Base-by-base conservation (phyloP, 30 jellyfish, hydroid and myxozoan species). In the Turritopsis dohrnii region DNA sequence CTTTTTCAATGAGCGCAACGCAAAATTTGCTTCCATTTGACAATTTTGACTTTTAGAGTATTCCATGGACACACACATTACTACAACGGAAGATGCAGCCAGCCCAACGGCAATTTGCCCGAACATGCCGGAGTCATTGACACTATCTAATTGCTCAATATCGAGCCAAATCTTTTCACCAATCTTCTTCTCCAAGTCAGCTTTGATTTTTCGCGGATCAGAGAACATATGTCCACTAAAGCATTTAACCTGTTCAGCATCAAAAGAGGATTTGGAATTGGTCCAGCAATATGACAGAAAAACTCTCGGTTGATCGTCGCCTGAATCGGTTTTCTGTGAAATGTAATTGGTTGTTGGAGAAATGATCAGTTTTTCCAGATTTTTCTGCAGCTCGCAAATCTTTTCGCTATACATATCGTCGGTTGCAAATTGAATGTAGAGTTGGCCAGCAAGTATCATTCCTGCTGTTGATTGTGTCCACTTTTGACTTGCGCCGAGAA, bases 381-480 rank as follows among this genome's bases (percentile, higher is more conserved):
- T 66, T 26, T 66, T 66, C 17, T 66, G 76, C 28, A 66, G 76
- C 29, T 66, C 76, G 17, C 5, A n/a, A 4, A 66, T 22, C 17
- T 66, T 66, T 17, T 66, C 17, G 17, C 17, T 26, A 17, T 66
- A 66, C 76, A 17, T 17, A 66, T 66, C 76, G 17, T 66, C 76
- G 30, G 28, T 66, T 8, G 76, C 76, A 26, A 66, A 66, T 66
- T 66, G 76, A 66, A 66, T 66, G 76, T 66, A 66, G 16, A 66
- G 76, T 26, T 66, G 76, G 13, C 60, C 60, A 3, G 60, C 60
- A 41, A 66, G 30, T 1, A 66, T 7, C 76, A 66, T 66, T n/a
- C 76, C 76, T n/a, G 76, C 76, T 66, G 76, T 66, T n/a, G 76
- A n/a, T 66, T 66, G 76, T 66, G 76, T 66, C 76, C 76, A 66